Conservation (phyloP, 64 coral and sea anemone genomes). For the Montipora efflorescens region DNA sequence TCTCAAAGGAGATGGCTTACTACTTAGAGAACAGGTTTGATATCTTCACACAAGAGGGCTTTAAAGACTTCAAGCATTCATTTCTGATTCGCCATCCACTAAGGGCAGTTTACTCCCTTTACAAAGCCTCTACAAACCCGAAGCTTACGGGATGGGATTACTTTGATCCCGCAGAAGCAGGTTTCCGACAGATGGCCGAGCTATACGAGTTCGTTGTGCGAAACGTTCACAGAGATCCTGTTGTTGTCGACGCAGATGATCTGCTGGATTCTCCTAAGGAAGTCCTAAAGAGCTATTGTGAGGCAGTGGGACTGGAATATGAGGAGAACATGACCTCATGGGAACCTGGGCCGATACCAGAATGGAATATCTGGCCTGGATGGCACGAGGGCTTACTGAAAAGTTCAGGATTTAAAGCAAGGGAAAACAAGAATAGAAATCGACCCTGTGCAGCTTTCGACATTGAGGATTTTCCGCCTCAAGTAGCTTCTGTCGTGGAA, state of each 20-base stretch:
- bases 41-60: conserved; percentile 80
- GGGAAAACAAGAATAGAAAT: conserved; percentile 12
- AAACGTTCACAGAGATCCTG: conserved; percentile 45
- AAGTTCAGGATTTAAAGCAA: conserved; percentile 74
- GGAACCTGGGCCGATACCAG: conserved; percentile 73
- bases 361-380: conserved; percentile 78
- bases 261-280: conserved; percentile 80
- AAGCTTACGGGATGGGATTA: conserved; percentile 92
- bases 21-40: conserved; percentile 85
- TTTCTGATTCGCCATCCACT: conserved; percentile 86
- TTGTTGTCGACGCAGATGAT: conserved; percentile 87
- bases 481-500: conserved; percentile 48
- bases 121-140: conserved; percentile 81
- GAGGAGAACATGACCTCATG: conserved; percentile 80
- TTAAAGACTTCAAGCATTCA: conserved; percentile 80
- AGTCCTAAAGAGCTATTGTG: conserved; percentile 84
- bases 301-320: conserved; percentile 76
- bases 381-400: conserved; percentile 82
- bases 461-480: conserved; percentile 19
- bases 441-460: not conserved
- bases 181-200: conserved; percentile 87
- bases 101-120: conserved; percentile 77
- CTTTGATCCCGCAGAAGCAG: conserved; percentile 87
- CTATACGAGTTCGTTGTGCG: conserved; percentile 76
- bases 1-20: conserved; percentile 98